Evolutionary conservation across 1,140 invertebrate species (phyloP).

Genomic region (Panagrolaimus sp.): DNA sequence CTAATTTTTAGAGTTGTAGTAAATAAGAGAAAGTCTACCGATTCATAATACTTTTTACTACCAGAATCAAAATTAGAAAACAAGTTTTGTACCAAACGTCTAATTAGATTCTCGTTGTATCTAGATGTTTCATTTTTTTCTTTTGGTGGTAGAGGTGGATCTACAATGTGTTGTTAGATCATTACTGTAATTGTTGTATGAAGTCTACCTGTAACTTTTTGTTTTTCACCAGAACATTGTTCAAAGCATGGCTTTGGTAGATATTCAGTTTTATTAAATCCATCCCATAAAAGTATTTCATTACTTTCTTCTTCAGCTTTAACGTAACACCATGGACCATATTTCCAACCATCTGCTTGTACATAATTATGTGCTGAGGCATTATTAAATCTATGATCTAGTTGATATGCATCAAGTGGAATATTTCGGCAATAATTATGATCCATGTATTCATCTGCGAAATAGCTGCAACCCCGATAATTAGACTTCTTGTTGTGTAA

Average conservation of each 20-base stretch:
- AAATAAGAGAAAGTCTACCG: not conserved
- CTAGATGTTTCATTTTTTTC: not conserved
- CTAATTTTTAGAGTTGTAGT: too few relatives aligned
- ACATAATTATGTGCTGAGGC: constrained; percentile 15
- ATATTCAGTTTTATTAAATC: constrained; percentile 8
- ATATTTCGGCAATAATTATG: constrained; percentile 17
- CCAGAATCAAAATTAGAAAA: constrained; percentile 12
- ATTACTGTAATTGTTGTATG: not conserved
- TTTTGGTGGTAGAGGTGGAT: not conserved
- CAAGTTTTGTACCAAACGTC: constrained; percentile 6
- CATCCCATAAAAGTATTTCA: constrained; percentile 4
- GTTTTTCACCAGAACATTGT: not conserved
- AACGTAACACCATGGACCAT: constrained; percentile 21
- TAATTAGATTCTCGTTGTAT: not conserved
- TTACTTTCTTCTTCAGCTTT: not conserved
- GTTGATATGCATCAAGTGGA: constrained; percentile 1
- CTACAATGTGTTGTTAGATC: not conserved
- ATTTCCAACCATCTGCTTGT: constrained; percentile 11
- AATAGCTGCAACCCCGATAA: constrained; percentile 5
- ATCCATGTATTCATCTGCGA: constrained; percentile 13
- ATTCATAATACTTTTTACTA: not conserved
- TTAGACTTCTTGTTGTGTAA: not conserved
- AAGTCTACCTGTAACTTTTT: not conserved
- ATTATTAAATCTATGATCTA: constrained; percentile 12
- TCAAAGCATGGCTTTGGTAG: constrained; percentile 12